A percentile compares a stretch with the other conserved stretches of the same genome.
These are phyloP conservation scores for Leptopilina boulardi DNA, from an alignment of 1,140 invertebrate species.

Conservation along the genomic window DNA sequence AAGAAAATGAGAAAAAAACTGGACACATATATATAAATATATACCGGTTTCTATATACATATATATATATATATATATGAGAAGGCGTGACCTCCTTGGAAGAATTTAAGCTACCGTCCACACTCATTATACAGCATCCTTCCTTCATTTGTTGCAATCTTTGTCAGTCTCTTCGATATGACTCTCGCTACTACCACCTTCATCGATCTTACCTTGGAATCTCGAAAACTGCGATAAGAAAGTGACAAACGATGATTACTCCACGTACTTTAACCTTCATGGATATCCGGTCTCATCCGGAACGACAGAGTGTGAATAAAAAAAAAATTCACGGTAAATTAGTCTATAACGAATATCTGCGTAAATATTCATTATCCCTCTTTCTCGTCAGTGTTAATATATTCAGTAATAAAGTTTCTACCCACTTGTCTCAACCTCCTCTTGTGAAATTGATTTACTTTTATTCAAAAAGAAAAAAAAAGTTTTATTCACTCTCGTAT, in stretches of 20 bases:
- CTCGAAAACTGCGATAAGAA: slow-evolving; percentile 22
- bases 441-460: not conserved
- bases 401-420: not conserved
- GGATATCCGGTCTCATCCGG: slow-evolving; percentile 2
- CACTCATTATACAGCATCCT: not conserved
- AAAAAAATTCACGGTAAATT: slow-evolving; percentile 21
- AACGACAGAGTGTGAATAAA: slow-evolving; percentile 10
- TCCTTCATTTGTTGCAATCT: not conserved
- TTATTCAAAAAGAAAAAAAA: no score
- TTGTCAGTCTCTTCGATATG: slow-evolving; percentile 15
- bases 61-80: not conserved
- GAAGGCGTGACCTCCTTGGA: slow-evolving; percentile 21
- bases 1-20: not conserved
- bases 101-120: slow-evolving; percentile 25
- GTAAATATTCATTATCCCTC: slow-evolving; percentile 9
- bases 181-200: slow-evolving; percentile 17
- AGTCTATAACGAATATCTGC: not conserved
- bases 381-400: not conserved
- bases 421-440: not conserved
- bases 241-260: slow-evolving; percentile 31
- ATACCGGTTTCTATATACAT: slow-evolving; percentile 5
- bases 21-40: not conserved
- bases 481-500: no score
- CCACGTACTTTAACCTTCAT: slow-evolving; percentile 25
- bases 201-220: slow-evolving; percentile 27